Conservation (phyloP, 2,888 invertebrate species). For the Priocnemis perturbator region DNA sequence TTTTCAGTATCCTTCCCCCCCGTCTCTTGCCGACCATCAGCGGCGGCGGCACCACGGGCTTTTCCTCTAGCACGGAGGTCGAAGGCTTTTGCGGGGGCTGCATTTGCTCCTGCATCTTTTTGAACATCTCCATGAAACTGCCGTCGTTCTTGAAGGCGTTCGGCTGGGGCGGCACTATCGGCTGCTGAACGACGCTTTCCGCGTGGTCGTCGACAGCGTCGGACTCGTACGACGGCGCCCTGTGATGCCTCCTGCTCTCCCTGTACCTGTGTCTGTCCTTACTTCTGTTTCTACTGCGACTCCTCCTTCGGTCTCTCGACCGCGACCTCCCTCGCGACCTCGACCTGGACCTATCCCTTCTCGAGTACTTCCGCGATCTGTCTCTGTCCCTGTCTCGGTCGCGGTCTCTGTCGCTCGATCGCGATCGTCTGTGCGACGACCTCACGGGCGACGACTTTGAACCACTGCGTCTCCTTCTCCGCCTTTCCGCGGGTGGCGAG, state of each 20-base stretch:
- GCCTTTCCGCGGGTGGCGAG: constrained; percentile 64
- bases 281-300: constrained; percentile 69
- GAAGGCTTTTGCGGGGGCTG: constrained; percentile 69
- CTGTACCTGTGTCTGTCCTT: constrained; percentile 61
- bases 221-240: constrained; percentile 67
- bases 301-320: constrained; percentile 64
- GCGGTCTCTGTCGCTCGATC: constrained; percentile 54
- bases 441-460: constrained; percentile 63
- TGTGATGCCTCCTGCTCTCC: constrained; percentile 62
- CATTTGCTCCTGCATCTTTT: constrained; percentile 86
- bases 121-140: constrained; percentile 93
- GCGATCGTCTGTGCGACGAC: constrained; percentile 56
- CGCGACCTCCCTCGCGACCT: constrained; percentile 62
- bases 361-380: constrained; percentile 51
- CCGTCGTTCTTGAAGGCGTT: constrained; percentile 92
- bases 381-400: constrained; percentile 58
- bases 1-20: constrained; percentile 91
- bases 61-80: constrained; percentile 72
- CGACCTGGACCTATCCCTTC: constrained; percentile 55
- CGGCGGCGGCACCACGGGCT: constrained; percentile 76
- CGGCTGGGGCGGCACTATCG: constrained; percentile 72
- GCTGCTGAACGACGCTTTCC: constrained; percentile 42
- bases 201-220: constrained; percentile 57
- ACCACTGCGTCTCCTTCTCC: constrained; percentile 64
- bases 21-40: constrained; percentile 87